Evolutionary conservation across 2,797 vertebrate species (phyloP), one percentile per base, ranked within the genome.

Genomic region (Sylvilagus floridanus): DNA sequence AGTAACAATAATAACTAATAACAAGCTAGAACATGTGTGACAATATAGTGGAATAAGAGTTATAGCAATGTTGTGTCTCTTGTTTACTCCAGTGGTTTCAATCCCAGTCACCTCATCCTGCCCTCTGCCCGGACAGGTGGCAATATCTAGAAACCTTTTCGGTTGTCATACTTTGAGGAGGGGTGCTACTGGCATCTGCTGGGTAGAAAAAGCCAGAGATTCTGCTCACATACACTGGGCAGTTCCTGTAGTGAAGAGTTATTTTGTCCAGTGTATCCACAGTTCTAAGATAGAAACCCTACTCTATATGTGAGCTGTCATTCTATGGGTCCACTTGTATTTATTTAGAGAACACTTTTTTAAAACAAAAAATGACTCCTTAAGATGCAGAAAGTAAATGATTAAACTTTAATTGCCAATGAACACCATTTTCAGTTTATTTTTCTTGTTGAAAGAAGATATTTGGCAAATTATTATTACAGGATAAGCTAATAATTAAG

Each of bases 381-480:
- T 71, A 82, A 85, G 21, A 17, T 60, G 0, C 35, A 77, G 32
- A 68, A 88, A n/a, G 68, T 73, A 78, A 84, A 5, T 57, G 28
- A 76, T 35, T 47, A 91, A 71, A 13, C 32, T 87, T 57, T 88
- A 54, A 81, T 79, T 81, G 42, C 62, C 79, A 89, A 63, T 77
- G 26, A 82, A 76, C 47, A 24, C 82, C 57, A 91, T 93, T 93
- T 88, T 88, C 77, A 66, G 11, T 60, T 52, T 9, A 35, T 50
- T 84, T 91, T 62, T 87, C 42, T 47, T 90, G 16, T 30, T 89
- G 62, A 92, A 89, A 63, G 86, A 94, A 82, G 24, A 54, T 89
- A 0, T 82, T 50, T 86, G 76, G 71, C 47, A 90, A 90, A 79
- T 69, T 77, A n/a, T 17, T 92, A 6, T 37, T 72, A 78, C 7